Evolutionary conservation across 2,888 invertebrate genomes (phyloP).

Genomic region (Rotaria macrura): DNA sequence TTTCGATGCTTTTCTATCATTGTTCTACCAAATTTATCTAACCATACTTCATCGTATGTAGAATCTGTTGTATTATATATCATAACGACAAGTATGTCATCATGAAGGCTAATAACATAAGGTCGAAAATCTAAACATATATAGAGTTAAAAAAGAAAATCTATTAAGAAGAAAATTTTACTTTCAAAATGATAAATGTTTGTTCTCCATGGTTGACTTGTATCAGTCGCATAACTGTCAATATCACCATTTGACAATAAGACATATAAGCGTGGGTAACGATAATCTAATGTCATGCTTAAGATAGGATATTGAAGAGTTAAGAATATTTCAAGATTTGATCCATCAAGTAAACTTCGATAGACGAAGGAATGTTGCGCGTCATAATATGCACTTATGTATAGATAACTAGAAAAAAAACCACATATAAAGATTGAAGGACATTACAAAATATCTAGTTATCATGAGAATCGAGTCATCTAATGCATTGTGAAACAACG

Average conservation of each 20-base stretch:
- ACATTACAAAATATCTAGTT: too few species aligned
- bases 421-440: too few species aligned
- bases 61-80: background rate
- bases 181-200: background rate
- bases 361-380: background rate
- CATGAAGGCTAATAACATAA: background rate
- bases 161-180: background rate
- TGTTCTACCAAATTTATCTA: background rate
- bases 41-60: background rate
- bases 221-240: background rate
- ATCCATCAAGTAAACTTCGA: background rate
- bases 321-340: background rate
- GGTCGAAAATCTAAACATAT: background rate
- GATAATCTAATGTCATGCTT: background rate
- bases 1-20: background rate
- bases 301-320: background rate
- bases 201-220: background rate
- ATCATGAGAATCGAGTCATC: too few species aligned
- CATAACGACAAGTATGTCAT: conserved; percentile 1
- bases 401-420: background rate
- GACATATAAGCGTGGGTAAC: background rate
- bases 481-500: too few species aligned
- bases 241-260: conserved; percentile 3
- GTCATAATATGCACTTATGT: background rate
- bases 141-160: background rate